A percentile compares a stretch with the other conserved stretches of the same genome.
phyloP scores from a whole-genome alignment of 2,113 vertebrate genomes.

The Tetrao urogallus region DNA sequence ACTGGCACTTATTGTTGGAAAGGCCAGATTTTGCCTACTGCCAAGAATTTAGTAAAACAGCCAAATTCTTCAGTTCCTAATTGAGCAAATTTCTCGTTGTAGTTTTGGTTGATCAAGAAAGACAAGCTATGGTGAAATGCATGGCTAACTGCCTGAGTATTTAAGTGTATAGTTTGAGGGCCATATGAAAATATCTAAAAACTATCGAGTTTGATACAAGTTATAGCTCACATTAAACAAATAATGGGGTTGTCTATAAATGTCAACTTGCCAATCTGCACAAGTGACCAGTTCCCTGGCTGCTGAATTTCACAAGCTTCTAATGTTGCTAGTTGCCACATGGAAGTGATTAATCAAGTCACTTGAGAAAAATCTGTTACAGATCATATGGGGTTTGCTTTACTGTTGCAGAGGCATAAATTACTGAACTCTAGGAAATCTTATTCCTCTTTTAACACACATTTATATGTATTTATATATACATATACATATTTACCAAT shows the following conservation, averaged over 20 bases:
- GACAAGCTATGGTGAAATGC: not conserved
- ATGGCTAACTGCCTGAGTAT: not conserved
- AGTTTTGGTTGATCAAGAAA: conserved; percentile 50
- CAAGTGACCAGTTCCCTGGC: not conserved
- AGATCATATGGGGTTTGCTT: not conserved
- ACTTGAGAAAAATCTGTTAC: conserved; percentile 2
- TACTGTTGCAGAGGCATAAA: not conserved
- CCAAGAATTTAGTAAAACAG: conserved; percentile 11
- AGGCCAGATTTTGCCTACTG: not conserved
- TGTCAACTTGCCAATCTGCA: not conserved
- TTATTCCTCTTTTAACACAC: not conserved
- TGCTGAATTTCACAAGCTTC: conserved; percentile 9
- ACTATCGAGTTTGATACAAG: not conserved
- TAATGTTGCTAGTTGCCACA: not conserved
- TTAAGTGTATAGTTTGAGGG: not conserved
- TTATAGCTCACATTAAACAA: not conserved
- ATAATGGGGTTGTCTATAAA: not conserved
- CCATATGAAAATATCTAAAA: not conserved
- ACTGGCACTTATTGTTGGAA: conserved; percentile 62
- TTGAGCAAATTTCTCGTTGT: conserved; percentile 44
- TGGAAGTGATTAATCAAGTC: not conserved
- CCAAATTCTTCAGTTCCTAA: conserved; percentile 56
- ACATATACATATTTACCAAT: not conserved
- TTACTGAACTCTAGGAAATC: conserved; percentile 4
- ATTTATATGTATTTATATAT: not conserved